A percentile compares a stretch with the other conserved stretches of the same genome.
phyloP scores from a whole-genome alignment of 2,888 invertebrate genomes.

The Omphaloscelis lunosa region DNA sequence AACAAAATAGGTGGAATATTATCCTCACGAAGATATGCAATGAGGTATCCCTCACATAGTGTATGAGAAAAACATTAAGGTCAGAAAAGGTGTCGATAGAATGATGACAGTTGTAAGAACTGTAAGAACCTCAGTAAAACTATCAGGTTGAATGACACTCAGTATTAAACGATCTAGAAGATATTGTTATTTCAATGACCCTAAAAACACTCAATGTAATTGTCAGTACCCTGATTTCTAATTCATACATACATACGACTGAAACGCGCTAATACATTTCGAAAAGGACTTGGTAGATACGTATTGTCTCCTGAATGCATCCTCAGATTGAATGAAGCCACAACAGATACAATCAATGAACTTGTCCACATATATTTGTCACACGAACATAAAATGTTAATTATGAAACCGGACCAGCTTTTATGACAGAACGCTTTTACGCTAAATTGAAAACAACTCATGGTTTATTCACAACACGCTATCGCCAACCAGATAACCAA shows the following conservation, averaged over 20 bases:
- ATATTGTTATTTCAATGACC: slow-evolving; percentile 14
- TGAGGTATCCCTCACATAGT: not conserved
- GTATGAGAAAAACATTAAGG: not conserved
- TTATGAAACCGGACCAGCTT: slow-evolving; percentile 82
- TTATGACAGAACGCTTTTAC: slow-evolving; percentile 89
- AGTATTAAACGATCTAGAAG: slow-evolving; percentile 33
- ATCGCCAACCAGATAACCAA: slow-evolving; percentile 77
- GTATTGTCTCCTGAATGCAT: slow-evolving; percentile 10
- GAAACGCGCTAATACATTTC: slow-evolving; percentile 1
- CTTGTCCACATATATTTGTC: slow-evolving; percentile 71
- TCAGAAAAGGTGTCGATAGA: not conserved
- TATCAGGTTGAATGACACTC: not conserved
- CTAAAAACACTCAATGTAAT: slow-evolving; percentile 44
- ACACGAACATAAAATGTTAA: slow-evolving; percentile 83
- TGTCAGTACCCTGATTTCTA: slow-evolving; percentile 24
- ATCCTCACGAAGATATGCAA: not conserved
- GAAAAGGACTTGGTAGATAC: not conserved
- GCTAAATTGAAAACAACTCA: slow-evolving; percentile 90
- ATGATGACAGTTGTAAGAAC: not conserved
- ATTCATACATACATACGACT: slow-evolving; percentile 7
- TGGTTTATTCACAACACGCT: slow-evolving; percentile 88
- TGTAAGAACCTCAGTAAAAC: too few relatives aligned
- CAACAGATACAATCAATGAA: slow-evolving; percentile 68
- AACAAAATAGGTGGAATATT: not conserved
- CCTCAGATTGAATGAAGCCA: slow-evolving; percentile 49